Evolutionary conservation across 2,113 vertebrate genomes (phyloP).

Genomic region (Pygathrix nemaeus): DNA sequence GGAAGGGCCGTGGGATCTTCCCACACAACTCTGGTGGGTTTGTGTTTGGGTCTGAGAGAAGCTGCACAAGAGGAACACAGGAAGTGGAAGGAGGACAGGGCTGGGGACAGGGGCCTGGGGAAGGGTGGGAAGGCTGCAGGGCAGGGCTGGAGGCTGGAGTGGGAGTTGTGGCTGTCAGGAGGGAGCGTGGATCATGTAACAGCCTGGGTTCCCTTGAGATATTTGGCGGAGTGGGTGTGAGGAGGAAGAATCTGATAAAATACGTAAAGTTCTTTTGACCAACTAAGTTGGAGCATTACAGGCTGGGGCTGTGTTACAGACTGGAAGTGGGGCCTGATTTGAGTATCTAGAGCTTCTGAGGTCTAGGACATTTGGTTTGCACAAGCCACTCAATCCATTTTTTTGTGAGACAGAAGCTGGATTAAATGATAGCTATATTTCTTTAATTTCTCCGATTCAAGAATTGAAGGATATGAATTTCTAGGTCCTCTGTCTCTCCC

Average conservation of each 20-base stretch:
- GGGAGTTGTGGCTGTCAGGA: background rate
- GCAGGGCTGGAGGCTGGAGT: background rate
- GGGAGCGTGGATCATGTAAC: background rate
- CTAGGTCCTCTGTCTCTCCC: background rate
- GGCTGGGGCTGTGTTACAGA: background rate
- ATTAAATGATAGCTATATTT: background rate
- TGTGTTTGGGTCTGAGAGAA: background rate
- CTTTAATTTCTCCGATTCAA: background rate
- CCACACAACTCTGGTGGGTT: background rate
- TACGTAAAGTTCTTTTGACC: background rate
- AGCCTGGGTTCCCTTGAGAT: background rate
- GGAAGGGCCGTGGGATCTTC: background rate
- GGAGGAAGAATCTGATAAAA: background rate
- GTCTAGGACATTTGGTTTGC: background rate
- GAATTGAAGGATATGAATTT: background rate
- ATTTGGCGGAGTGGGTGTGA: background rate
- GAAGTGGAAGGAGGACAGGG: background rate
- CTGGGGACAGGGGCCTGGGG: background rate
- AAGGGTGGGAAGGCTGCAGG: background rate
- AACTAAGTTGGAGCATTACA: background rate
- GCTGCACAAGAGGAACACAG: background rate
- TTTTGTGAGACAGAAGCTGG: background rate
- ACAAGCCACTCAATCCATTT: background rate
- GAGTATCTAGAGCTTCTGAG: background rate
- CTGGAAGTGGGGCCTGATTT: background rate